Base-by-base conservation (phyloP, 2,888 invertebrate genomes). In the Temnothorax rugatulus region DNA sequence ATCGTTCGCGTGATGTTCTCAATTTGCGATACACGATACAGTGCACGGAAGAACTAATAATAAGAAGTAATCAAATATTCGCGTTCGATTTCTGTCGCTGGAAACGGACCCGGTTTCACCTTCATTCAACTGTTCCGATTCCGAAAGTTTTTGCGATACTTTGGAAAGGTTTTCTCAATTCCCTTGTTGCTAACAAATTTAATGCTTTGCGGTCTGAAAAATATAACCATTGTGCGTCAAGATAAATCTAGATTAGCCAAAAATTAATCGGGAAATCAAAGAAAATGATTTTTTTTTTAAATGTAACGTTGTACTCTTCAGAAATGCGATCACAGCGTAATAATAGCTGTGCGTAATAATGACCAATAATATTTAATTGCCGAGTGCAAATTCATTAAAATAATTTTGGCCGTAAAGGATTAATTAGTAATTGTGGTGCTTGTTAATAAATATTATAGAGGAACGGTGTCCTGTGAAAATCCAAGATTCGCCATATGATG, bases 391-490 rank as follows among this genome's bases (percentile, higher is more conserved):
- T 38, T 25, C 13, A 15, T n/a, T 34, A 41, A 77, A 54, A 41
- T 21, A 47, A 41, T 29, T 52, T 77, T 68, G n/a, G 38, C 41
- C 41, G 52, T 54, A 41, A 77, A 77, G 69, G 54, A 57, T 79
- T 79, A 71, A 79, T 8, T 38, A 44, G 2, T 71, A 34, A 57
- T 79, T 34, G 41, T 69, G 8, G 9, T 69, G 57, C 29, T 41
- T 79, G 21, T 44, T 69, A 69, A 79, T 34, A 54, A 69, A 57
- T 79, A 57, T 79, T 79, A 52, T 25, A 52, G 54, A 79, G 71
- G 64, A 57, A 71, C 54, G 54, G 41, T 54, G 54, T 69, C 29
- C 15, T 21, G 3, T 21, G n/a, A 44, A 18, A 61, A 11, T 52
- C 13, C 18, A 18, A 38, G 13, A 4, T 11, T 68, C 41, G 52